Percentiles rank a stretch among this genome's conserved stretches.
phyloP scores from a whole-genome alignment of 2,113 vertebrate species.

The Cynocephalus volans region DNA sequence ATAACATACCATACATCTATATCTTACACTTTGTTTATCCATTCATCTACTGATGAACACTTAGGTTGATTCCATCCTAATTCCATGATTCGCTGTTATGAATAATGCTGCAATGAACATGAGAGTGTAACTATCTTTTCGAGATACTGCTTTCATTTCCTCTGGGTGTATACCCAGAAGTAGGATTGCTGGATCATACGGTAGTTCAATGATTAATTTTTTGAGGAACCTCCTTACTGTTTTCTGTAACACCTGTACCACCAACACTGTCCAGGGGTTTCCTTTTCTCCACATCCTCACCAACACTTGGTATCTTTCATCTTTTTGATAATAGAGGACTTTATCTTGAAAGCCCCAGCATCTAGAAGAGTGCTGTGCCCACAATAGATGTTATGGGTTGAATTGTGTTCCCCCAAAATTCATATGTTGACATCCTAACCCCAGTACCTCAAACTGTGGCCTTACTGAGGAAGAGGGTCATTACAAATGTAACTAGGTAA shows the following conservation, averaged over 20 bases:
- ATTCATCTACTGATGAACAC: background rate
- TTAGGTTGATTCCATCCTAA: background rate
- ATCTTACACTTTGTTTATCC: background rate
- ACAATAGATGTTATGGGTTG: background rate
- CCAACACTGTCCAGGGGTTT: background rate
- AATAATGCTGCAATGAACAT: too few species aligned
- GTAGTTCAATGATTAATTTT: background rate
- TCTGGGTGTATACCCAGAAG: background rate
- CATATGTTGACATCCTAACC: background rate
- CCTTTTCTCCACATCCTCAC: background rate
- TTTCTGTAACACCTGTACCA: background rate
- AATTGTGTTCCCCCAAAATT: background rate
- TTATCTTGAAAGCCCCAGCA: too few species aligned
- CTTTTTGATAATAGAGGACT: background rate
- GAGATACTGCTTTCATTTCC: background rate
- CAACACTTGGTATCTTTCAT: background rate
- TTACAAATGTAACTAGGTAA: background rate
- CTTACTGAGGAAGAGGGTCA: background rate
- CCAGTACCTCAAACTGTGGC: background rate
- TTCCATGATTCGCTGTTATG: background rate
- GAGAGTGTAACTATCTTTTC: background rate
- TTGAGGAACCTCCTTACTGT: background rate
- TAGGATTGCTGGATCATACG: background rate
- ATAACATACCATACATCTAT: background rate
- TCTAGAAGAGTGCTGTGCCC: background rate